Evolutionary conservation across 2,797 vertebrate species (phyloP), one percentile per base, ranked within the genome.

Genomic region (Coendou prehensilis): DNA sequence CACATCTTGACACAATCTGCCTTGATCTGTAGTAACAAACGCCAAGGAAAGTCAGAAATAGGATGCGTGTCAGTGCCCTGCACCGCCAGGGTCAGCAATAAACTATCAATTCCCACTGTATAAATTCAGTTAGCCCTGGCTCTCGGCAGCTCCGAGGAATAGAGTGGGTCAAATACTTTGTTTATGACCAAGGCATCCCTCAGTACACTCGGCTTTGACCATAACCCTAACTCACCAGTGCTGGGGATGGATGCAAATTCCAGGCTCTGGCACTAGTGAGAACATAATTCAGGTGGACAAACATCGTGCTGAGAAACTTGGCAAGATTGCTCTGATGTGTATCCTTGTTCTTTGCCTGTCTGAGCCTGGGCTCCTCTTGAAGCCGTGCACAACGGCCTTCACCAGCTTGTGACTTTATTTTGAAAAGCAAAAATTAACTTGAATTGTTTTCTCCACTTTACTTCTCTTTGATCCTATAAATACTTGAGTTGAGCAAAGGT

Each of bases 11-110:
- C 97, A 98, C 87, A 91, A 93, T 54, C 93, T 96, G 97, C 97
- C 95, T 97, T 98, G 96, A 97, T 97, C 98, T 96, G 87, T 69
- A 94, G 93, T 97, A 96, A 95, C 97, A 97, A 98, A 96, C 97
- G 95, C 67, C 97, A 96, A 93, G 93, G 96, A 83, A 94, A 98
- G 87, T 67, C 97, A 96, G 97, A 97, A 97, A 92, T 22, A 97
- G 86, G 95, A 96, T 94, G 84, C 79, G 95, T 96, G 80, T 64
- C 96, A 94, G 91, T 79, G 92, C 41, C 96, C 96, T 84, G 56
- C 61, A 79, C 90, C 59, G 95, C 50, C 73, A 94, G 97, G 96
- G 96, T 98, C 84, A 69, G 92, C 75, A 95, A 94, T 97, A 98
- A 98, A 97, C 90, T 97, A 95, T 96, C 85, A 89, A 5, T 98